These are phyloP conservation scores for Blastobasis lacticolella DNA, from an alignment of 2,888 invertebrate genomes.

Conservation along the genomic window DNA sequence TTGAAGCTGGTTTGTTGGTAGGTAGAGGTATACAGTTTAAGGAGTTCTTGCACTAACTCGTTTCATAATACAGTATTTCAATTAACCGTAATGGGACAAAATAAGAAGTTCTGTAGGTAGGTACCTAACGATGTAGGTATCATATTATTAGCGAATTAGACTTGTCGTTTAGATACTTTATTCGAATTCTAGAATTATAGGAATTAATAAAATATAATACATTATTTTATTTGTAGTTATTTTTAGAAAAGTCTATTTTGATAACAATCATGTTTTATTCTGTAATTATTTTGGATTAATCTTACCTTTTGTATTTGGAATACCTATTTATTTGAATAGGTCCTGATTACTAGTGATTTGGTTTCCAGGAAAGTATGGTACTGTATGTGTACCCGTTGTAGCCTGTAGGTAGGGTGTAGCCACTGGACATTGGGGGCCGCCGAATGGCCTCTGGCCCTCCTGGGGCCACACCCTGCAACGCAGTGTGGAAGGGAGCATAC, in stretches of 20 bases:
- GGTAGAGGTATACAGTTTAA: no score
- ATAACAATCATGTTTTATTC: constrained; percentile 51
- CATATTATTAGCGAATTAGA: constrained; percentile 20
- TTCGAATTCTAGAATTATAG: constrained; percentile 46
- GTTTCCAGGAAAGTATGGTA: no score
- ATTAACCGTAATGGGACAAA: no score
- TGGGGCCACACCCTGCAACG: no score
- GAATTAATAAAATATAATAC: constrained; percentile 23
- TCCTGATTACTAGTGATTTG: constrained; percentile 3
- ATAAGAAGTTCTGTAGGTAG: constrained; percentile 1
- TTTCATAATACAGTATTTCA: no score
- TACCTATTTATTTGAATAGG: constrained; percentile 29
- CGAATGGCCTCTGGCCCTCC: no score
- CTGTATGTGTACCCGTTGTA: no score
- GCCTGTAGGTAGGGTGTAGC: no score
- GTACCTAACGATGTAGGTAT: constrained; percentile 2
- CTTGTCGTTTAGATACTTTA: constrained; percentile 56
- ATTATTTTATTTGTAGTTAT: constrained; percentile 26
- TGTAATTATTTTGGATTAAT: constrained; percentile 33
- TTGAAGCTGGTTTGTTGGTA: no score
- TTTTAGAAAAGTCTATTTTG: constrained; percentile 66
- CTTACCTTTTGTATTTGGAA: constrained; percentile 34
- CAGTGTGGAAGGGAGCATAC: no score
- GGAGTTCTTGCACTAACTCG: no score
- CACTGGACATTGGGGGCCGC: no score